Conservation (phyloP, 2,113 vertebrate species). For the Saccopteryx bilineata region DNA sequence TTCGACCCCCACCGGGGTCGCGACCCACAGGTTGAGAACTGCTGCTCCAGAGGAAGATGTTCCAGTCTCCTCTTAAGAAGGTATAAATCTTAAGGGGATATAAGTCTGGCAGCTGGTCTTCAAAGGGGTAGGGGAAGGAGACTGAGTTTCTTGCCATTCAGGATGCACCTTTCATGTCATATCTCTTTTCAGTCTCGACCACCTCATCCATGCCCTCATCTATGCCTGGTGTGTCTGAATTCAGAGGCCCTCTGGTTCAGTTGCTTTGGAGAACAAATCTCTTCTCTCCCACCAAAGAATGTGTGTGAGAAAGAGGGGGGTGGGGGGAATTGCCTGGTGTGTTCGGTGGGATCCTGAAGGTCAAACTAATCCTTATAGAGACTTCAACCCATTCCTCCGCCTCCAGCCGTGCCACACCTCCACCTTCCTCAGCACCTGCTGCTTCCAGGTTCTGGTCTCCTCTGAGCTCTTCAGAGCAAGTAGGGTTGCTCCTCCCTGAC, state of each 20-base stretch:
- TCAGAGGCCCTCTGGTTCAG: background rate
- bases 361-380: background rate
- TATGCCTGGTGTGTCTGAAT: background rate
- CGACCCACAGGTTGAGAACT: no score
- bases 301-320: background rate
- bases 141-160: background rate
- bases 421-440: background rate
- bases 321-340: background rate
- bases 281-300: background rate
- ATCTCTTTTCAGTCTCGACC: background rate
- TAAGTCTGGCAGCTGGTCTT: background rate
- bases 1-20: no score
- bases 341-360: no score
- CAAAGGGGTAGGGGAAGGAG: fast-evolving
- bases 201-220: background rate
- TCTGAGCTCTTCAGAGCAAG: background rate
- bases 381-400: background rate
- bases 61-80: background rate
- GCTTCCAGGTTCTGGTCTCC: background rate
- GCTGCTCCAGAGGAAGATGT: background rate
- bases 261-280: background rate
- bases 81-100: background rate
- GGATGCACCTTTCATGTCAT: background rate
- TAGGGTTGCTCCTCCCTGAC: background rate
- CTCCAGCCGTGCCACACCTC: background rate